These are phyloP conservation scores for Masticophis lateralis DNA, from an alignment of 2,797 vertebrate species.

Conservation along the genomic window DNA sequence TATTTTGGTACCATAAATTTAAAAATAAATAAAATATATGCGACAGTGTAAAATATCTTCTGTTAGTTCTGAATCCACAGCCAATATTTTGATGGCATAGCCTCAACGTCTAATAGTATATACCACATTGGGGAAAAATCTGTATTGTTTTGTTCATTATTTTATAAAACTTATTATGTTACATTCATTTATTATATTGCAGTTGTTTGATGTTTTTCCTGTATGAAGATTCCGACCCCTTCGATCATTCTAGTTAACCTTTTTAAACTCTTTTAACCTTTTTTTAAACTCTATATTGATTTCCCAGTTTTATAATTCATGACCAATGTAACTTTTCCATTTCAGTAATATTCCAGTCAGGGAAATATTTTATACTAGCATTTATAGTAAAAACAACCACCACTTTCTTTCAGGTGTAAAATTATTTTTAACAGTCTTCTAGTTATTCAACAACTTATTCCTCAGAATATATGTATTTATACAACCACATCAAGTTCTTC, in stretches of 20 bases:
- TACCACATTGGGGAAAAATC: neutral
- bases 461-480: too few relatives aligned
- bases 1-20: neutral
- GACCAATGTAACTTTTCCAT: neutral
- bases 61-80: neutral
- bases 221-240: neutral
- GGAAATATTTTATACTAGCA: too few relatives aligned
- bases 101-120: neutral
- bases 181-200: neutral
- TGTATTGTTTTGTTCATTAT: neutral
- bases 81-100: neutral
- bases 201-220: neutral
- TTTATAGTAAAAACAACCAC: too few relatives aligned
- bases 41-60: neutral
- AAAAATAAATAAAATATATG: neutral
- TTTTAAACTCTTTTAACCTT: neutral
- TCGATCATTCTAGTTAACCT: neutral
- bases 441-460: neutral
- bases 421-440: neutral
- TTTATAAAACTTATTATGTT: neutral
- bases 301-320: neutral
- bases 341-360: neutral
- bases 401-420: neutral
- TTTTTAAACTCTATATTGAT: neutral
- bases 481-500: too few relatives aligned